Percentiles rank a stretch among this genome's conserved stretches.
Conservation (phyloP, 2,113 vertebrate species). For the Labrus mixtus region DNA sequence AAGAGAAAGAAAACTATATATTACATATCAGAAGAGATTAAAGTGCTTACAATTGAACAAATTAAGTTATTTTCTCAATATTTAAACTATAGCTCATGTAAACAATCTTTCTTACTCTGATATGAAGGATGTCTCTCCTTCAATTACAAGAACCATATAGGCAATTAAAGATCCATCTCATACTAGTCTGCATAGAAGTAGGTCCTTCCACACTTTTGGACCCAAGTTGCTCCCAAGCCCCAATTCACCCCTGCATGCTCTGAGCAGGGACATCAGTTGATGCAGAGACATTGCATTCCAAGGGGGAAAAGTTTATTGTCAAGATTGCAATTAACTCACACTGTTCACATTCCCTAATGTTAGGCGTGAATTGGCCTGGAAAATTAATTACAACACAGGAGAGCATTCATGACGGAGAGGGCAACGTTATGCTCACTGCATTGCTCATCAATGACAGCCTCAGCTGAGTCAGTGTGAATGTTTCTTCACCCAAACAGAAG, state of each 20-base stretch:
- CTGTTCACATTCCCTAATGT: slow-evolving; percentile 40
- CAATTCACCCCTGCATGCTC: slow-evolving; percentile 10
- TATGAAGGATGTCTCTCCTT: not conserved
- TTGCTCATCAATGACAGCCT: slow-evolving; percentile 52
- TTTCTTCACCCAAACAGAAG: slow-evolving; percentile 20
- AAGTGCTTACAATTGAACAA: not conserved
- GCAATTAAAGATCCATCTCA: not conserved
- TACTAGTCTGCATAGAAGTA: not conserved
- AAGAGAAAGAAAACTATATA: no score
- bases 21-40: not conserved
- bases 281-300: slow-evolving; percentile 53
- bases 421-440: slow-evolving; percentile 33
- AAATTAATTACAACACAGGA: slow-evolving; percentile 74
- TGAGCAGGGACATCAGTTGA: slow-evolving; percentile 32
- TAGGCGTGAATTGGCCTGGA: slow-evolving; percentile 65
- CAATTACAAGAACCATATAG: not conserved
- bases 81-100: not conserved
- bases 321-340: slow-evolving; percentile 66
- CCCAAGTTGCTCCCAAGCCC: slow-evolving; percentile 5
- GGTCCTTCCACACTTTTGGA: not conserved
- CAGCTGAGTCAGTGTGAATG: slow-evolving; percentile 31
- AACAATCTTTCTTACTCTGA: not conserved
- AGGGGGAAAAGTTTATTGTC: slow-evolving; percentile 59
- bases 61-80: not conserved
- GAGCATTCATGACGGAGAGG: slow-evolving; percentile 62